These are phyloP conservation scores for Drosophila leonis DNA, from an alignment of 2,888 invertebrate species.

Conservation along the genomic window DNA sequence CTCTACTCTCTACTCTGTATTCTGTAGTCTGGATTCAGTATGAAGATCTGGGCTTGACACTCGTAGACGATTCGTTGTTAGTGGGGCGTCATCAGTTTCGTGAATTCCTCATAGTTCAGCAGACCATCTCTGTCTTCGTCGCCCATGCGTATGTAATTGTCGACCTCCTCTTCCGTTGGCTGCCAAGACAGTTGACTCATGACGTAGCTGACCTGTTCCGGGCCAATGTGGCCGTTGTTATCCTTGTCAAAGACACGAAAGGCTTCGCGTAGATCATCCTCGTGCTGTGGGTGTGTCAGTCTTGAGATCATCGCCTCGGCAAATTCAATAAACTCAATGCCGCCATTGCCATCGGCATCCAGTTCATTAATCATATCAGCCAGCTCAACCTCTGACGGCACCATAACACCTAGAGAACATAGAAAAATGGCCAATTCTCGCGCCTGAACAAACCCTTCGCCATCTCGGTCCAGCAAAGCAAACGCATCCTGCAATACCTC, in stretches of 20 bases:
- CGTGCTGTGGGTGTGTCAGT: slow-evolving; percentile 98
- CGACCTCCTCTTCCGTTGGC: slow-evolving; percentile 98
- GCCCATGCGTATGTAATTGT: slow-evolving; percentile 98
- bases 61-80: not conserved
- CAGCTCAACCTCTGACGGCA: slow-evolving; percentile 9
- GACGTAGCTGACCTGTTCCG: slow-evolving; percentile 97
- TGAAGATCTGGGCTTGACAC: not conserved
- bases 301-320: slow-evolving; percentile 99
- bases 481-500: not conserved
- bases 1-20: not conserved
- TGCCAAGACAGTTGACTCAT: slow-evolving; percentile 99
- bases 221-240: slow-evolving; percentile 98
- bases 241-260: slow-evolving; percentile 93
- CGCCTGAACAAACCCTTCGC: not conserved
- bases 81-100: slow-evolving; percentile 91
- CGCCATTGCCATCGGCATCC: slow-evolving; percentile 90
- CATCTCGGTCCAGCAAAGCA: slow-evolving; percentile 17
- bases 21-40: not conserved
- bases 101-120: slow-evolving; percentile 91
- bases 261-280: slow-evolving; percentile 94
- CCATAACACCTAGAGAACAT: not conserved
- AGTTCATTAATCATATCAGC: slow-evolving; percentile 98
- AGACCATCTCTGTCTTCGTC: slow-evolving; percentile 98
- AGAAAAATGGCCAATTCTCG: slow-evolving; percentile 11
- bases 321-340: slow-evolving; percentile 99